A percentile compares a stretch with the other conserved stretches of the same genome.
These are phyloP conservation scores for Drosophila guanche DNA, from an alignment of 1,140 invertebrate species.

Conservation along the genomic window DNA sequence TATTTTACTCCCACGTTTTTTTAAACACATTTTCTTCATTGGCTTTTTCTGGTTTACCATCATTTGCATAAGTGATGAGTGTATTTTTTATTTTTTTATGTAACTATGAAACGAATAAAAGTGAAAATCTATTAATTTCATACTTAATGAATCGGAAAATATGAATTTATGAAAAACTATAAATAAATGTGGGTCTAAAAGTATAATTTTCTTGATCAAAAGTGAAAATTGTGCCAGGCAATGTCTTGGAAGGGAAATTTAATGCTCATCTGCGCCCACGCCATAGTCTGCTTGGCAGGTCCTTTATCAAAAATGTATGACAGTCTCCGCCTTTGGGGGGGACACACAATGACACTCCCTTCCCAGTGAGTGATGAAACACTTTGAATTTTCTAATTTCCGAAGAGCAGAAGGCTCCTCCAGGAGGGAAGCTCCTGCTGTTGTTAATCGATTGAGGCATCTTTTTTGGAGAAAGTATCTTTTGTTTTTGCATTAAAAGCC, in stretches of 20 bases:
- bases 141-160: constrained; percentile 2
- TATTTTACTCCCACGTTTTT: background rate
- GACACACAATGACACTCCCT: constrained; percentile 9
- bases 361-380: constrained; percentile 22
- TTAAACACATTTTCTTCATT: background rate
- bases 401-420: background rate
- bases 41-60: background rate
- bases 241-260: constrained; percentile 6
- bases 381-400: constrained; percentile 38
- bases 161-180: constrained; percentile 1
- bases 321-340: background rate
- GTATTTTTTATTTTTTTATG: constrained; percentile 8
- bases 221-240: constrained; percentile 20
- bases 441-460: constrained; percentile 18
- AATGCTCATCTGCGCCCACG: constrained; percentile 12
- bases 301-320: constrained; percentile 26
- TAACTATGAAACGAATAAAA: background rate
- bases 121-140: constrained; percentile 14
- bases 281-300: background rate
- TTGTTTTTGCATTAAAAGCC: constrained; percentile 1
- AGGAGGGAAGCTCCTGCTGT: background rate
- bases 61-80: background rate
- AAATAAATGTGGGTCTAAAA: constrained; percentile 8
- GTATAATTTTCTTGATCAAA: background rate
- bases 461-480: background rate